These are phyloP conservation scores for Microctenopoma stevenorrisi DNA, from an alignment of 2,797 vertebrate genomes.

Conservation along the genomic window DNA sequence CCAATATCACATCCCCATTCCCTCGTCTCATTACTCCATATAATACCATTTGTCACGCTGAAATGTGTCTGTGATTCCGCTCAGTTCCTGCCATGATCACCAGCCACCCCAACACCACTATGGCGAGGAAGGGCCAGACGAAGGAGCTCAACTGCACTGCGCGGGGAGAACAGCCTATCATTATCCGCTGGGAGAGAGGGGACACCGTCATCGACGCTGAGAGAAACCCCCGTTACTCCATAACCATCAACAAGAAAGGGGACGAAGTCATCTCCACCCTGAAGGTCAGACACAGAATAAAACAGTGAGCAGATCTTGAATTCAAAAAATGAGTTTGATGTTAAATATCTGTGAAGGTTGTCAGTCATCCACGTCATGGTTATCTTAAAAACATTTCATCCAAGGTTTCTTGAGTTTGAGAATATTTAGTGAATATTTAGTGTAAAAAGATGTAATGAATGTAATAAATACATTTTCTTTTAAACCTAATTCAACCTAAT, in stretches of 20 bases:
- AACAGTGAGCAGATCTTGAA: constrained; percentile 1
- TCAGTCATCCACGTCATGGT: too few relatives aligned
- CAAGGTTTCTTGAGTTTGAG: too few relatives aligned
- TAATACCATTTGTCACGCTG: constrained; percentile 62
- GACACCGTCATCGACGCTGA: constrained; percentile 98
- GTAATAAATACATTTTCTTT: too few relatives aligned
- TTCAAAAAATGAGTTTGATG: neutral
- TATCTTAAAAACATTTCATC: too few relatives aligned
- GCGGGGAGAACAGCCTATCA: constrained; percentile 96
- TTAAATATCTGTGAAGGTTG: neutral
- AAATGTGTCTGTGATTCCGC: constrained; percentile 54
- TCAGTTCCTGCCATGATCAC: constrained; percentile 98
- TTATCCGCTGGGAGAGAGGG: constrained; percentile 97
- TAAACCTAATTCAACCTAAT: too few relatives aligned
- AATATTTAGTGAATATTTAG: neutral
- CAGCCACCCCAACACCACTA: constrained; percentile 96
- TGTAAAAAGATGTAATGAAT: neutral
- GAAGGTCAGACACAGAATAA: constrained; percentile 84
- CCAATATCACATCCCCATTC: constrained; percentile 51
- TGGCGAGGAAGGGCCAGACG: constrained; percentile 96
- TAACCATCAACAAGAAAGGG: constrained; percentile 94
- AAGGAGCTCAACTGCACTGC: constrained; percentile 97
- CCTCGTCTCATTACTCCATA: constrained; percentile 65
- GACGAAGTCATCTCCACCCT: constrained; percentile 97
- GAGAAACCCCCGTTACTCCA: constrained; percentile 94